Percentiles rank a stretch among this genome's conserved stretches.
Conservation (phyloP, 2,797 vertebrate species). For the Rhinoraja longicauda region DNA sequence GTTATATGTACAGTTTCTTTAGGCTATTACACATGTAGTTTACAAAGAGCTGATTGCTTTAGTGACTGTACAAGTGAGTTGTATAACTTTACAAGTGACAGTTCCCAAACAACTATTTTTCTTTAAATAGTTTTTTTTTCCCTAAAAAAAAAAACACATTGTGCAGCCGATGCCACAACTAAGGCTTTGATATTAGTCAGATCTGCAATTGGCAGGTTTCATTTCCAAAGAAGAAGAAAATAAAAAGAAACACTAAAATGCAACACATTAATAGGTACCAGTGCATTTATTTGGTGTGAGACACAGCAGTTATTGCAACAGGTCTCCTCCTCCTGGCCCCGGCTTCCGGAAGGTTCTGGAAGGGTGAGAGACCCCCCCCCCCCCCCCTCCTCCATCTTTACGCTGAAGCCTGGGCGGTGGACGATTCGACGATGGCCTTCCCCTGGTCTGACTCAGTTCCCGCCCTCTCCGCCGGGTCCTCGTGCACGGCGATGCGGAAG, state of each 20-base stretch:
- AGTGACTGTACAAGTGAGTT: slow-evolving; percentile 36
- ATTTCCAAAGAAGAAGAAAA: not conserved
- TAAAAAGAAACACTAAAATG: not conserved
- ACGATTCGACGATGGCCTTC: not conserved
- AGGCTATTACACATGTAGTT: slow-evolving; percentile 25
- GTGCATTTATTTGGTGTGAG: slow-evolving; percentile 29
- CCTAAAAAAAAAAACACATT: not conserved
- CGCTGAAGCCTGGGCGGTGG: slow-evolving; percentile 16
- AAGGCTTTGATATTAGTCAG: slow-evolving; percentile 34
- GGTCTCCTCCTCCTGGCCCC: not conserved
- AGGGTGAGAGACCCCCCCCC: not conserved
- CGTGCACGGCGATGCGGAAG: slow-evolving; percentile 61
- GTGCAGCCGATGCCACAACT: slow-evolving; percentile 32
- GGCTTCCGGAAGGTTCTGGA: not conserved
- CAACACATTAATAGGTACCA: slow-evolving; percentile 18
- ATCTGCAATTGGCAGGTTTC: slow-evolving; percentile 13
- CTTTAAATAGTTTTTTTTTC: slow-evolving; percentile 18
- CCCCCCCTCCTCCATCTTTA: too few relatives aligned
- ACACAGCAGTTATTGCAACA: slow-evolving; percentile 20
- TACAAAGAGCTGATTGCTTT: slow-evolving; percentile 12
- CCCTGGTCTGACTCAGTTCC: not conserved
- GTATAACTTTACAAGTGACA: slow-evolving; percentile 33
- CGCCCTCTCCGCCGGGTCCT: not conserved
- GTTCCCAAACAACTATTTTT: not conserved
- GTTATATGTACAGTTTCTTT: slow-evolving; percentile 33